Evolutionary conservation across 2,888 invertebrate genomes (phyloP), one percentile per base, ranked within the genome.

Genomic region (Invenusta paracnida): DNA sequence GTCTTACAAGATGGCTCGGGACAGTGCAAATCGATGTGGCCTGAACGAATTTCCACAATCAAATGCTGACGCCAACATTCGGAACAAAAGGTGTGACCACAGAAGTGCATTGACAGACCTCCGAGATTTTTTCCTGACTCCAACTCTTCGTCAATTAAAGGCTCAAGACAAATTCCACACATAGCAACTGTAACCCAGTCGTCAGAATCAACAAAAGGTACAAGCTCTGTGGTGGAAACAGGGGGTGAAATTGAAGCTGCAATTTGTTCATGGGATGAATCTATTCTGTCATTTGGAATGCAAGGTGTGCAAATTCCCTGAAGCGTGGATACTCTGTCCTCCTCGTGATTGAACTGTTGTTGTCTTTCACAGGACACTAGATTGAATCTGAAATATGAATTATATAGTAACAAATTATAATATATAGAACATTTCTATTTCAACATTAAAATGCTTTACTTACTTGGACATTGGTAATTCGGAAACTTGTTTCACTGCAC

Each of bases 1-100:
- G 29, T 27, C 2, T 82, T 28, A 23, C 82, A 82, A 2, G 2
- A 2, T 5, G 31, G 31, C 27, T 29, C 82, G 2, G 82, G n/a
- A 30, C 82, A 82, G 27, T 11, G 82, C 1, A 82, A 23, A 5
- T 82, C 1, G 2, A 17, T 13, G 29, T 2, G 23, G 28, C 82
- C 82, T 29, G 29, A 13, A 30, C 31, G 29, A 30, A 82, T 82
- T 2, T 2, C 11, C 1, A 30, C 29, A 30, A 29, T 29, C 2
- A 82, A 5, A 82, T 82, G 82, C 27, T 82, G 82, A 11, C 29
- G 29, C 82, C 82, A 82, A 82, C 82, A 82, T 30, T 29, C 31
- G 13, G 29, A 17, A 82, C 82, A 82, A 23, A 82, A 82, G 28
- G 28, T 30, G 31, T 82, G 82, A 27, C 29, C 82, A 23, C 82